Percentiles rank a stretch among this genome's conserved stretches.
These are phyloP conservation scores for Dinothrombium tinctorium DNA, from an alignment of 1,140 invertebrate genomes.

Conservation along the genomic window DNA sequence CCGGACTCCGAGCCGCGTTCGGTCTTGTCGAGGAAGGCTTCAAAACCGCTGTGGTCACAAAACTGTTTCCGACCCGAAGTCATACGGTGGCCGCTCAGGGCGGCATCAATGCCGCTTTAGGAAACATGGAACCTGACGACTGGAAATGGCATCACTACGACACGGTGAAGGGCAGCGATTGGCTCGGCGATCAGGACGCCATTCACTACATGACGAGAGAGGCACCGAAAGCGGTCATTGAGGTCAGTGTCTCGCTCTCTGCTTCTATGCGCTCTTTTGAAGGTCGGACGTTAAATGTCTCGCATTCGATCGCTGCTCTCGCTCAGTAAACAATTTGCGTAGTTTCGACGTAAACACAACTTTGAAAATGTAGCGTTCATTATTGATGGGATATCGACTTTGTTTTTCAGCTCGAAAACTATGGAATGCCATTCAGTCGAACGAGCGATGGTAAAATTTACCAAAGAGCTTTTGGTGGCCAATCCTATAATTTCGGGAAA, in stretches of 20 bases:
- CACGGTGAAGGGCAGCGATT: conserved; percentile 98
- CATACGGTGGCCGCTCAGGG: conserved; percentile 95
- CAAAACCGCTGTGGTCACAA: conserved; percentile 90
- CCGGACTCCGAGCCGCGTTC: conserved; percentile 86
- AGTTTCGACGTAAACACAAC: too few relatives aligned
- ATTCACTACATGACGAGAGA: conserved; percentile 97
- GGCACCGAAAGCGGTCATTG: conserved; percentile 87
- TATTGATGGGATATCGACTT: too few relatives aligned
- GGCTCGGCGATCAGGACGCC: conserved; percentile 93
- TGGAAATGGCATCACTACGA: conserved; percentile 70
- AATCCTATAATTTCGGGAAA: conserved; percentile 83
- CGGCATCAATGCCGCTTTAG: conserved; percentile 82
- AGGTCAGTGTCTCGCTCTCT: too few relatives aligned
- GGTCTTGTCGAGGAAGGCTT: conserved; percentile 87
- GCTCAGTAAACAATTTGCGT: too few relatives aligned
- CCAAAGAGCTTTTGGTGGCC: conserved; percentile 91
- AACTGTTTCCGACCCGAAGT: conserved; percentile 85
- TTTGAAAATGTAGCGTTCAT: too few relatives aligned
- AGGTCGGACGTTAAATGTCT: too few relatives aligned
- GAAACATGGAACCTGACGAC: conserved; percentile 83
- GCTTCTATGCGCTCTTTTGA: too few relatives aligned
- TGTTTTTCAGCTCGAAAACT: conserved; percentile 63
- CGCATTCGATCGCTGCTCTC: too few relatives aligned
- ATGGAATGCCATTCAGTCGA: conserved; percentile 88
- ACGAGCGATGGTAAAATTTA: conserved; percentile 82